A percentile compares a stretch with the other conserved stretches of the same genome.
phyloP scores from a whole-genome alignment of 2,113 vertebrate genomes.

The Cheirogaleus medius region DNA sequence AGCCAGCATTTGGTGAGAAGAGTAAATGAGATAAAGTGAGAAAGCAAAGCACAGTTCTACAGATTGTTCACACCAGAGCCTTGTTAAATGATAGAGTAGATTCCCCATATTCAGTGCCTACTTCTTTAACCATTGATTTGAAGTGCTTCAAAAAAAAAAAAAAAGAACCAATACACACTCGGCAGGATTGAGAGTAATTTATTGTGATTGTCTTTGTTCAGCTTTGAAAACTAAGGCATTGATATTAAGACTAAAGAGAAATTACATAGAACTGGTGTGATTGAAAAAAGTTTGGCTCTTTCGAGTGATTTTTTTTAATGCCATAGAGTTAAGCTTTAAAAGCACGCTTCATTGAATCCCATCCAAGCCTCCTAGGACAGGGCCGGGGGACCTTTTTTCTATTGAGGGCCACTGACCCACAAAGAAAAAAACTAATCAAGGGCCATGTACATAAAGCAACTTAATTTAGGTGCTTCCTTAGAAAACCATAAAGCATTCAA shows the following conservation, averaged over 20 bases:
- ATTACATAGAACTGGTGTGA: slow-evolving; percentile 65
- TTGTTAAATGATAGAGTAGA: not conserved
- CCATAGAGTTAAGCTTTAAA: slow-evolving; percentile 70
- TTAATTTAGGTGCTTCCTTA: slow-evolving; percentile 74
- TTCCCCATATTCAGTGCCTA: not conserved
- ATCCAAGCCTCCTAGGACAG: slow-evolving; percentile 61
- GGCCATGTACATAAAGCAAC: slow-evolving; percentile 68
- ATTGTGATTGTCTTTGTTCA: slow-evolving; percentile 65
- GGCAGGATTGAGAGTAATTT: slow-evolving; percentile 54
- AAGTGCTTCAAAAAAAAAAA: not conserved
- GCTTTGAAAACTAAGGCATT: slow-evolving; percentile 65
- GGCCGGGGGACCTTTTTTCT: slow-evolving; percentile 49
- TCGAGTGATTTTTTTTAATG: slow-evolving; percentile 60
- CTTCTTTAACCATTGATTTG: slow-evolving; percentile 44
- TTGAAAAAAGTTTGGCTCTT: slow-evolving; percentile 53
- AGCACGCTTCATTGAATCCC: slow-evolving; percentile 64
- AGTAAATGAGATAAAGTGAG: not conserved
- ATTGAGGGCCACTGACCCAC: slow-evolving; percentile 70
- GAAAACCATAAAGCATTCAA: slow-evolving; percentile 62
- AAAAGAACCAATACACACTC: not conserved
- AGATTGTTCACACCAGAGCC: not conserved
- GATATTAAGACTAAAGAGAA: slow-evolving; percentile 70
- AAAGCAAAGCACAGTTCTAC: not conserved
- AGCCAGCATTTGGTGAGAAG: not conserved
- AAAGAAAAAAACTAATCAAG: slow-evolving; percentile 65